A percentile compares a stretch with the other conserved stretches of the same genome.
phyloP scores from a whole-genome alignment of 2,113 vertebrate species.

The Apodemus speciosus region DNA sequence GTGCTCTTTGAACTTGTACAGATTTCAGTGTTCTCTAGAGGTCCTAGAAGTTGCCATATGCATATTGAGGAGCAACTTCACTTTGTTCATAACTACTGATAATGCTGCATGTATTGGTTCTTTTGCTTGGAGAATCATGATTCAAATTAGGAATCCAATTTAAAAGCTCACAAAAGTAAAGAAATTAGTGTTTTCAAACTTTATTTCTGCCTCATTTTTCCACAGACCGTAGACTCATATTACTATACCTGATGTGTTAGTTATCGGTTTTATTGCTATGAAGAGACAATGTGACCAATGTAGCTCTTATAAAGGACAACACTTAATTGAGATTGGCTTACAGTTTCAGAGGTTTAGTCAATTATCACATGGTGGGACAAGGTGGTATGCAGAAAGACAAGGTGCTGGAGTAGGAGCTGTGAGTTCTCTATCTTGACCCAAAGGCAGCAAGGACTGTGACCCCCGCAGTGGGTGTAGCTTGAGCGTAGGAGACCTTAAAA shows the following conservation, averaged over 20 bases:
- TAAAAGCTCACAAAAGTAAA: constrained; percentile 34
- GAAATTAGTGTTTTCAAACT: constrained; percentile 49
- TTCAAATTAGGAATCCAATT: not conserved
- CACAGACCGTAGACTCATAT: not conserved
- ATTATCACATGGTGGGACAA: not conserved
- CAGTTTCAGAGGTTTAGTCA: not conserved
- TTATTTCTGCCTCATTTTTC: not conserved
- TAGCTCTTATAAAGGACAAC: not conserved
- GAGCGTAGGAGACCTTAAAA: not conserved
- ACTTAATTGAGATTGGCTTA: not conserved
- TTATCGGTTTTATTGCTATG: not conserved
- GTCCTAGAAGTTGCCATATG: not conserved
- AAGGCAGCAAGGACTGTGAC: not conserved
- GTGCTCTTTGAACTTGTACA: not conserved
- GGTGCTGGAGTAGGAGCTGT: not conserved
- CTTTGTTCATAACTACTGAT: not conserved
- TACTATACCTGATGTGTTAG: not conserved
- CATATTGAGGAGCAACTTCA: not conserved
- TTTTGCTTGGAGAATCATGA: constrained; percentile 27
- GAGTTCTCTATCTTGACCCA: not conserved
- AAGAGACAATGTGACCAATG: not conserved
- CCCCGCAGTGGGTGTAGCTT: not conserved
- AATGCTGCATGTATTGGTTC: not conserved
- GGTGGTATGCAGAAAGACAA: not conserved
- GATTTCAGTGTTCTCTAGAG: not conserved